A percentile compares a stretch with the other conserved stretches of the same genome.
These are phyloP conservation scores for Cyanoliseus patagonus DNA, from an alignment of 2,113 vertebrate genomes.

Conservation along the genomic window DNA sequence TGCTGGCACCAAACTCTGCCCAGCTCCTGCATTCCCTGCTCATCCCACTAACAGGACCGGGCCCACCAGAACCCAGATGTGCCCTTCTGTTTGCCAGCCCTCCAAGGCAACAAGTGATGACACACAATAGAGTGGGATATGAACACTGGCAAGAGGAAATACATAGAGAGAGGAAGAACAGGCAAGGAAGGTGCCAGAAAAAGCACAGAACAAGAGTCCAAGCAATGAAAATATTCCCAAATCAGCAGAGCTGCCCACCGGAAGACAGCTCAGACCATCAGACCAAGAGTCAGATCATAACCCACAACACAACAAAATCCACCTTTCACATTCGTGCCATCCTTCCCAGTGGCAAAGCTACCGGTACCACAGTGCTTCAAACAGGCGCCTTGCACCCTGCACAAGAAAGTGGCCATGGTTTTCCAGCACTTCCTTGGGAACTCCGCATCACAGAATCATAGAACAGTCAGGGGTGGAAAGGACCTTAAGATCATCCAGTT, in stretches of 20 bases:
- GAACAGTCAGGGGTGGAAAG: too few relatives aligned
- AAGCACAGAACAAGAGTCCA: not conserved
- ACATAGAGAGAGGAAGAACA: not conserved
- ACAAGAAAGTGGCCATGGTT: not conserved
- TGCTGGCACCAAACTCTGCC: not conserved
- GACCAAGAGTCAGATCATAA: accelerated
- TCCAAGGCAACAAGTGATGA: not conserved
- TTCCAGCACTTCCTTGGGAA: not conserved
- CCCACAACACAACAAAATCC: too few relatives aligned
- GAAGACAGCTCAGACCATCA: not conserved
- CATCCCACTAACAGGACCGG: accelerated
- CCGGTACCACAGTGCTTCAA: accelerated
- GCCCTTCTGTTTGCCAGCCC: not conserved
- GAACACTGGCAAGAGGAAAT: accelerated
- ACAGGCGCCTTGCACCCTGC: not conserved
- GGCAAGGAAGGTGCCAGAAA: not conserved
- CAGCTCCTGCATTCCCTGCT: not conserved
- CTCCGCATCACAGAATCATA: too few relatives aligned
- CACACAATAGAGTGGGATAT: accelerated
- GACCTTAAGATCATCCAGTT: too few relatives aligned
- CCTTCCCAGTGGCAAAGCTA: not conserved
- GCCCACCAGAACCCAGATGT: not conserved
- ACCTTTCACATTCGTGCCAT: accelerated
- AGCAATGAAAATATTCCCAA: not conserved
- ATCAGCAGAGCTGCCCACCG: not conserved